phyloP scores from a whole-genome alignment of 2,797 vertebrate genomes.

The Erethizon dorsatum region DNA sequence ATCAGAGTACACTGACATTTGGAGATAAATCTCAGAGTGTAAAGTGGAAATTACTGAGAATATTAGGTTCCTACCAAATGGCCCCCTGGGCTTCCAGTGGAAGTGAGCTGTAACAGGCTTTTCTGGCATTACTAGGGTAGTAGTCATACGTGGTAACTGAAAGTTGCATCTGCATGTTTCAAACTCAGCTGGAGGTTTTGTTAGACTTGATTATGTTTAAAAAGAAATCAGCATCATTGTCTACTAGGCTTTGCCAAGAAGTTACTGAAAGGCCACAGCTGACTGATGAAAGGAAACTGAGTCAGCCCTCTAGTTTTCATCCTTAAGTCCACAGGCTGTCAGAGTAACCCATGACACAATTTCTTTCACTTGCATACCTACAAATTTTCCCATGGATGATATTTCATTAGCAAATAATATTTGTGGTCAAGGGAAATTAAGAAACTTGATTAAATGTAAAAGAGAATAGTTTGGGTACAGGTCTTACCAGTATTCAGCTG shows the following conservation, averaged over 20 bases:
- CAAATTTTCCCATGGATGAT: background rate
- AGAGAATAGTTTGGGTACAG: background rate
- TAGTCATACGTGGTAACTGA: background rate
- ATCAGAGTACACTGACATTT: background rate
- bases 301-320: background rate
- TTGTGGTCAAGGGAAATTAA: background rate
- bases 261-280: background rate
- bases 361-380: background rate
- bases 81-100: background rate
- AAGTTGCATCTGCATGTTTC: background rate
- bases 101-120: background rate
- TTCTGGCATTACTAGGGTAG: background rate
- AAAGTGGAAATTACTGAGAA: background rate
- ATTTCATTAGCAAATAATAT: slow-evolving; percentile 28
- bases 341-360: background rate
- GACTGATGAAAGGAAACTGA: background rate
- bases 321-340: background rate
- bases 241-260: slow-evolving; percentile 27
- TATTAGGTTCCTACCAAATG: background rate
- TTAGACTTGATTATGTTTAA: slow-evolving; percentile 41
- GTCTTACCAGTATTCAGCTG: slow-evolving; percentile 18
- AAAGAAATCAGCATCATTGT: slow-evolving; percentile 50
- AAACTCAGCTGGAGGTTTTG: background rate
- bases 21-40: slow-evolving; percentile 8
- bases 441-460: slow-evolving; percentile 53